Base-by-base conservation (phyloP, 2,888 invertebrate species). In the Mylabris sibirica region DNA sequence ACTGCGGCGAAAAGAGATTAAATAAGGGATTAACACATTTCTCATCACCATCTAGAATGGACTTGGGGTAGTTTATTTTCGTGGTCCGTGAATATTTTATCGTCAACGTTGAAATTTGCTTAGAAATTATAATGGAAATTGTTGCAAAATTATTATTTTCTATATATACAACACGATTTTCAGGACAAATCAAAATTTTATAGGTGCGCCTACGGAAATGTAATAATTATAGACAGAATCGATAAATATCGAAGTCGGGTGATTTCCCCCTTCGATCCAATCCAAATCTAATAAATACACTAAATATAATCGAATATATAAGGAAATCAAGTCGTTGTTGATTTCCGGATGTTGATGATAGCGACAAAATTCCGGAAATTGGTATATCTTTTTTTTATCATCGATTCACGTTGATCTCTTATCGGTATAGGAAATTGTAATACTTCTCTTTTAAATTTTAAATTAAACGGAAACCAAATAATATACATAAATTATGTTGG, bases 1-100 rank as follows among this genome's bases (percentile, higher is more conserved):
- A 49, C 49, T 49, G 49, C 20, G 49, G 49, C 49, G 49, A 49
- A 49, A 49, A 49, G 49, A 49, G 49, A 49, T 49, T 49, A 49
- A 49, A 49, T 49, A 22, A 49, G 49, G 49, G 49, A 49, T 49
- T 49, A 49, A 49, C 49, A 49, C 49, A 49, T 49, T 49, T 49
- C 49, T 49, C 49, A 49, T 49, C 49, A 49, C 49, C 49, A 49
- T 49, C 20, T 49, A 49, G 49, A 49, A 49, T 49, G 49, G 49
- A 49, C 49, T 49, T 11, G 49, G 20, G 8, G 49, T 49, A 49
- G 49, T 49, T 49, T 20, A 49, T 49, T 49, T 20, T 22, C 44
- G 11, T 22, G 20, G 20, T 4, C 20, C 3, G 11, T 49, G 49
- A 8, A 49, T 49, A 49, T 49, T 49, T 49, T 49, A 49, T 49